Conservation (phyloP, 2,113 vertebrate species). For the Rhabdornis inornatus region DNA sequence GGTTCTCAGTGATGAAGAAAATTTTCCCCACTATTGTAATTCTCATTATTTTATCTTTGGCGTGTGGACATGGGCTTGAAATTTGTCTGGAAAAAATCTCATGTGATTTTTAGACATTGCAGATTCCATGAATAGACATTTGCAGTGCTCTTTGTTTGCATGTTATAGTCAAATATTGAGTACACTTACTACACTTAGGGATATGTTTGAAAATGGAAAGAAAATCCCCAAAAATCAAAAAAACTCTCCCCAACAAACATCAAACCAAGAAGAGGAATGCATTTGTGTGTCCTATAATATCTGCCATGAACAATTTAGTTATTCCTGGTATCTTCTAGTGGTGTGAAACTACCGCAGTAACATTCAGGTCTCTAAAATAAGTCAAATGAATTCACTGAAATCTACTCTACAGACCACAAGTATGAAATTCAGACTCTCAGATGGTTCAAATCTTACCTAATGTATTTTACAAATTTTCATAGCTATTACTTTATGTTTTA, state of each 20-base stretch:
- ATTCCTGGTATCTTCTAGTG: not conserved
- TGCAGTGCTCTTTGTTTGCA: not conserved
- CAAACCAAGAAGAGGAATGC: not conserved
- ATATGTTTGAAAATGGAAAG: not conserved
- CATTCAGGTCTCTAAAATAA: not conserved
- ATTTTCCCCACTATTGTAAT: not conserved
- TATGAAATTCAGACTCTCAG: not conserved
- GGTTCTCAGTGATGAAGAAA: not conserved
- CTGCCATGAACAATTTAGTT: not conserved
- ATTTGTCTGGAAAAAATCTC: not conserved
- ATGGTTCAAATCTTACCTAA: not conserved
- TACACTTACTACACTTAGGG: not conserved
- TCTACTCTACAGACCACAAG: not conserved
- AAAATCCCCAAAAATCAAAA: not conserved
- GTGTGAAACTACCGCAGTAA: not conserved
- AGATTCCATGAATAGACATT: not conserved
- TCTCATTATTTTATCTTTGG: not conserved
- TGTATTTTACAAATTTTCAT: not conserved
- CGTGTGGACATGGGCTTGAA: not conserved
- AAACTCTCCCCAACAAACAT: fast-evolving
- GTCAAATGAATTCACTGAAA: not conserved
- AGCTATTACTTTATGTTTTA: not conserved
- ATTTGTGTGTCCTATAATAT: not conserved
- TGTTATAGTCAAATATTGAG: not conserved
- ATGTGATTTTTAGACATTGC: not conserved